Percentiles rank a stretch among this genome's conserved stretches.
phyloP scores from a whole-genome alignment of 2,888 invertebrate genomes.

The Tridacna gigas region DNA sequence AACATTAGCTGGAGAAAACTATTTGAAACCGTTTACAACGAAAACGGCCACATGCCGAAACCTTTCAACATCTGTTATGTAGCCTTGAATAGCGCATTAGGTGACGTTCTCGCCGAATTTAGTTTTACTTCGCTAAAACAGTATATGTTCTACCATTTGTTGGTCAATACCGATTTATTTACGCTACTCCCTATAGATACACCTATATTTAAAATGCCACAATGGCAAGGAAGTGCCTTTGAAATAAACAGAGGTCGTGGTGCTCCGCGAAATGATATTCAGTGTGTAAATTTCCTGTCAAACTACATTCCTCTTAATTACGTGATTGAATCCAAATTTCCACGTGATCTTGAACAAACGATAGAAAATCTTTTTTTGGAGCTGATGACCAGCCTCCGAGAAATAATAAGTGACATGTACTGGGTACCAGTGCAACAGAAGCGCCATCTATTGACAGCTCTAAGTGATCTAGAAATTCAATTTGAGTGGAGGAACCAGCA shows the following conservation, averaged over 20 bases:
- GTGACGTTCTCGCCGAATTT: constrained; percentile 53
- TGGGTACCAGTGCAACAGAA: constrained; percentile 62
- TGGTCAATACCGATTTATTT: constrained; percentile 69
- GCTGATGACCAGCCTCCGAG: constrained; percentile 47
- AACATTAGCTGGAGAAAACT: constrained; percentile 54
- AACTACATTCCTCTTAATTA: constrained; percentile 46
- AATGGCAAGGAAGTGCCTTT: constrained; percentile 27
- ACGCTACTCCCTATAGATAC: constrained; percentile 54
- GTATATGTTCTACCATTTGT: constrained; percentile 68
- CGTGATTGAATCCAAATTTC: constrained; percentile 38
- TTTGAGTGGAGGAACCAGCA: constrained; percentile 23
- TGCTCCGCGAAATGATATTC: constrained; percentile 22
- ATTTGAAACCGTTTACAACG: constrained; percentile 30
- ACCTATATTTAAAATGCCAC: constrained; percentile 30
- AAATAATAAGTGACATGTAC: constrained; percentile 55
- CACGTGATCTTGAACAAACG: constrained; percentile 31
- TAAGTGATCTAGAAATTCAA: constrained; percentile 39
- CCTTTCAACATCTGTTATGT: constrained; percentile 53
- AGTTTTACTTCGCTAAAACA: constrained; percentile 58
- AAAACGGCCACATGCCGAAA: constrained; percentile 18
- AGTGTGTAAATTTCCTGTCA: constrained; percentile 44
- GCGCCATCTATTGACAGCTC: constrained; percentile 45
- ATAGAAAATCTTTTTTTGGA: constrained; percentile 46
- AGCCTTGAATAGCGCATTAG: constrained; percentile 39
- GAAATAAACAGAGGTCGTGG: neutral